Evolutionary conservation across 2,888 invertebrate genomes (phyloP), one percentile per base, ranked within the genome.

Genomic region (Sinhomidia bicolor): DNA sequence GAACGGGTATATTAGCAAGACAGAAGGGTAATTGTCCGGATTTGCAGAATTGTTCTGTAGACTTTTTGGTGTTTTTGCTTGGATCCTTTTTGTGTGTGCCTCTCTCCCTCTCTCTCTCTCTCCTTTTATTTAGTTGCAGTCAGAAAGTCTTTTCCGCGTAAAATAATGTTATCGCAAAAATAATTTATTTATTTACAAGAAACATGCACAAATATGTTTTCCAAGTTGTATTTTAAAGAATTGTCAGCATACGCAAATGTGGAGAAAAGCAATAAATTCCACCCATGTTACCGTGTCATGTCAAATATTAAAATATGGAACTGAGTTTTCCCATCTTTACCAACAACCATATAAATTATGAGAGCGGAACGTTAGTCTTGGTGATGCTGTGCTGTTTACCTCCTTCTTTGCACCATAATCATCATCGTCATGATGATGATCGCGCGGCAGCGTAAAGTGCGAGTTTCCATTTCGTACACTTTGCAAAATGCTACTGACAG

Each of bases 291-390:
- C 36, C 68, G 17, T 71, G 41, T 23, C 68, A 44, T 17, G 41
- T 71, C 68, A 44, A 71, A 71, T 71, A 71, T 71, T 71, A 71
- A 71, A 71, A 44, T 41, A 71, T 41, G 41, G 41, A 41, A 41
- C 23, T 71, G 20, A 10, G 20, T 65, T 9, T 60, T 23, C 7
- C 10, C n/a, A 51, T 7, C 36, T 26, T 44, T 71, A 1, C 20
- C 10, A 71, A 14, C 4, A 32, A 10, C 20, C n/a, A 17, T 12
- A 71, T 71, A 71, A 71, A 71, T 71, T 36, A 71, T 71, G 44
- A 41, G n/a, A 41, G 41, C 1, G 68, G 44, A 71, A 41, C 44
- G 6, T 36, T 65, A n/a, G 6, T 60, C 60, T 57, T 60, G 20
- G 14, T n/a, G 32, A 20, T n/a, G 6, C 20, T 57, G 17, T 57